Conservation (phyloP, 2,113 vertebrate species). For the Plecotus auritus region DNA sequence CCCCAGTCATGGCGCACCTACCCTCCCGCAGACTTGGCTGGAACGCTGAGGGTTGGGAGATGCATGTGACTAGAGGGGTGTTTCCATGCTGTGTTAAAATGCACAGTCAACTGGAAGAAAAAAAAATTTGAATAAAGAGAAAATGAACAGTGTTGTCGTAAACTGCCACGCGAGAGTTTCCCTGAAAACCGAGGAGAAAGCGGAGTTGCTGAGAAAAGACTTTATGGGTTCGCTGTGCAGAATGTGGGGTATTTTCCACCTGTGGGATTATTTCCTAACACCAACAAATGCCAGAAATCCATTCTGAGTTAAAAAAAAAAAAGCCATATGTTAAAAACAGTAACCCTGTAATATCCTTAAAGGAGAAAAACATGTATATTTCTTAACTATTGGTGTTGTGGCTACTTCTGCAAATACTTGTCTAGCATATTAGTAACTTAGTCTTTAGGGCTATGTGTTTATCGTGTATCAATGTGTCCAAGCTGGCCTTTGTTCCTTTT, state of each 20-base stretch:
- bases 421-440: constrained; percentile 69
- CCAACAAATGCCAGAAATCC: constrained; percentile 72
- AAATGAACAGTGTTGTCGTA: constrained; percentile 23
- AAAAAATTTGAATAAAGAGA: neutral
- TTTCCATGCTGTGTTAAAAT: constrained; percentile 6
- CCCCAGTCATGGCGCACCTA: rapidly evolving
- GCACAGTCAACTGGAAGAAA: neutral
- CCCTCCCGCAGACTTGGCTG: neutral
- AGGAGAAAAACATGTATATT: constrained; percentile 51
- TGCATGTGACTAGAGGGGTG: neutral
- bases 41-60: neutral
- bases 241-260: constrained; percentile 73
- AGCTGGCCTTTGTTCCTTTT: constrained; percentile 60
- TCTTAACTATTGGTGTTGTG: constrained; percentile 55
- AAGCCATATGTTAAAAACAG: constrained; percentile 85
- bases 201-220: constrained; percentile 47
- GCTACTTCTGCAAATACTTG: constrained; percentile 72
- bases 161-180: constrained; percentile 61
- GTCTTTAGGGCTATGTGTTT: constrained; percentile 67
- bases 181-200: constrained; percentile 55
- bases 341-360: constrained; percentile 70
- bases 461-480: constrained; percentile 57
- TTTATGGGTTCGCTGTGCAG: constrained; percentile 59
- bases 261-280: constrained; percentile 71
- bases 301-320: constrained; percentile 71